Evolutionary conservation across 2,888 invertebrate genomes (phyloP), one percentile per base, ranked within the genome.

Genomic region (Sisyra terminalis): DNA sequence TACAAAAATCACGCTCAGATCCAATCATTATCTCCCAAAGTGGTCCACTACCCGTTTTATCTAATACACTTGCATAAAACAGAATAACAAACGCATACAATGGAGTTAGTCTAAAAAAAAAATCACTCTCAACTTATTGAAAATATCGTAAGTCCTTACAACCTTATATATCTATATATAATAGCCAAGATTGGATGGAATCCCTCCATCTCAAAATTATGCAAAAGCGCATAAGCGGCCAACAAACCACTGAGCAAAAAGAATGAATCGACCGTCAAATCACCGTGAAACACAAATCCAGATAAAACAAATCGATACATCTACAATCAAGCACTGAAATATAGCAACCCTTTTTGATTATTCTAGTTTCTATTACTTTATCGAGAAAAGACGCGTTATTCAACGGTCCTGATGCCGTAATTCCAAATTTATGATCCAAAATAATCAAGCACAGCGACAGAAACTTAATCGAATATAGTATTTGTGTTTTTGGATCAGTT

Each of bases 181-280:
- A 75, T 64, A 1, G 73, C 52, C 37, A 70, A 51, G 2, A 66
- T 52, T 0, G 70, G 64, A 50, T 71, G 70, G 9, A 65, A 50
- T 24, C 50, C 50, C 40, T 57, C 57, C 45, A 63, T 65, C 16
- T 67, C 60, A 39, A 59, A 59, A 40, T 62, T 60, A 35, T 55
- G 62, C 1, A 66, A 54, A 2, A 76, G 47, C 11, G 59, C 60
- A 14, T 65, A 66, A 1, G 67, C 62, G 1, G 70, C 67, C 5
- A 78, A 57, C 42, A 77, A 64, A 1, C 76, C 77, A 38, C 75
- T 73, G 3, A 77, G 50, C 8, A 73, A 52, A 52, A 77, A 76
- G 56, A 76, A 78, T 1, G 73, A 67, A 50, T 78, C 78, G 29
- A 78, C 77, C 35, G 75, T 68, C 1, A 77, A 56, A 50, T 76